These are phyloP conservation scores for Lepidocyrtoides sp. DNA, from an alignment of 2,888 invertebrate genomes.

Conservation along the genomic window DNA sequence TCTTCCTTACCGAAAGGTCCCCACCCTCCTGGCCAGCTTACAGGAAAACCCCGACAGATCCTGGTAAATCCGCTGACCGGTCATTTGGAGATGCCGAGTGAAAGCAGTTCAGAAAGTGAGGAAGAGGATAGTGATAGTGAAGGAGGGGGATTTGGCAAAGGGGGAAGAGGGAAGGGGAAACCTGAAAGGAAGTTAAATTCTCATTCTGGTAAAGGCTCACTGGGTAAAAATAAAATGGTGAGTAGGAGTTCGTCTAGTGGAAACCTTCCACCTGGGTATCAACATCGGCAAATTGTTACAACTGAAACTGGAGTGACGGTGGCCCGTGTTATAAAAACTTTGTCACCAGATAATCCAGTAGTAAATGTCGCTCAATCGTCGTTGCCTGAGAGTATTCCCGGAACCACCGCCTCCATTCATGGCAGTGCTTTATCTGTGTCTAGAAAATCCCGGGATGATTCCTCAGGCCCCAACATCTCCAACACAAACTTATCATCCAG, in stretches of 20 bases:
- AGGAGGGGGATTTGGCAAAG: conserved; percentile 87
- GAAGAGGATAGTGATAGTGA: conserved; percentile 87
- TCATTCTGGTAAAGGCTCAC: conserved; percentile 34
- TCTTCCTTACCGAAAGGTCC: background rate
- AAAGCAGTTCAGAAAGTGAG: conserved; percentile 90
- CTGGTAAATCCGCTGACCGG: conserved; percentile 96
- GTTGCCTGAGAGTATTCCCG: background rate
- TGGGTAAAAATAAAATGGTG: conserved; percentile 32
- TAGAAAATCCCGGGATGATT: conserved; percentile 61
- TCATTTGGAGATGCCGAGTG: conserved; percentile 92
- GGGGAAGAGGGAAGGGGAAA: background rate
- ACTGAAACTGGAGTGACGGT: conserved; percentile 79
- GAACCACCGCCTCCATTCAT: background rate
- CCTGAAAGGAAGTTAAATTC: conserved; percentile 36
- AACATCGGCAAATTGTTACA: conserved; percentile 76
- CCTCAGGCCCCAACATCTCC: background rate
- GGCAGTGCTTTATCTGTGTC: conserved; percentile 52
- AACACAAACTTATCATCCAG: background rate
- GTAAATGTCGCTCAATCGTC: conserved; percentile 51
- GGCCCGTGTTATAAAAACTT: conserved; percentile 75
- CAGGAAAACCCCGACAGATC: conserved; percentile 92
- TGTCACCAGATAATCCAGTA: background rate
- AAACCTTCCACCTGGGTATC: conserved; percentile 30
- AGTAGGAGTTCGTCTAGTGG: background rate
- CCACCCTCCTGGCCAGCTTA: conserved; percentile 65